Evolutionary conservation across 2,888 invertebrate species (phyloP).

Genomic region (Xestia xanthographa): DNA sequence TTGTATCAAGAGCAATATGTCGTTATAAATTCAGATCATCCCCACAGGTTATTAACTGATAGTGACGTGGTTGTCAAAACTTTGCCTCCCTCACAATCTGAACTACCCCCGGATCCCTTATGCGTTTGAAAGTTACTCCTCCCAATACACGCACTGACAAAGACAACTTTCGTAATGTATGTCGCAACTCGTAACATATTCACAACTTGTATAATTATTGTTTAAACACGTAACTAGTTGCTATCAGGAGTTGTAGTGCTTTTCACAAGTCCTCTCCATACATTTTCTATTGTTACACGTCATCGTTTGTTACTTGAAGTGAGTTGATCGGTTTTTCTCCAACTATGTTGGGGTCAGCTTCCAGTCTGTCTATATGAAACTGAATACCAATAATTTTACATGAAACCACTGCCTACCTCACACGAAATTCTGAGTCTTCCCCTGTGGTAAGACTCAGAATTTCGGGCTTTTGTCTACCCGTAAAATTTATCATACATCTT

Average conservation of each 20-base stretch:
- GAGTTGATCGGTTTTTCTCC: not conserved
- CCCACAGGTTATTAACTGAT: conserved; percentile 85
- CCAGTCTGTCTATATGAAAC: not conserved
- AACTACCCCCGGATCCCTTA: conserved; percentile 82
- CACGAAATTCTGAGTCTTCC: no score
- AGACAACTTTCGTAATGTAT: conserved; percentile 75
- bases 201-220: conserved; percentile 59
- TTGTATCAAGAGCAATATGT: conserved; percentile 65
- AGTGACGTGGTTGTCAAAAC: conserved; percentile 88
- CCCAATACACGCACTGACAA: conserved; percentile 76
- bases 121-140: conserved; percentile 84
- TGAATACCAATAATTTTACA: not conserved
- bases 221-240: conserved; percentile 58
- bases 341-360: not conserved
- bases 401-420: not conserved
- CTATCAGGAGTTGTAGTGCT: conserved; percentile 25
- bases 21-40: conserved; percentile 83
- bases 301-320: not conserved
- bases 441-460: not conserved
- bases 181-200: conserved; percentile 61
- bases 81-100: conserved; percentile 80
- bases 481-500: not conserved
- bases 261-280: conserved; percentile 19
- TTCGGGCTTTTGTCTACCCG: not conserved
- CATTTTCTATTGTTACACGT: conserved; percentile 6